Percentiles rank a stretch among this genome's conserved stretches.
Evolutionary conservation across 2,113 vertebrate species (phyloP).

Genomic region (Cephalopholis sonnerati): DNA sequence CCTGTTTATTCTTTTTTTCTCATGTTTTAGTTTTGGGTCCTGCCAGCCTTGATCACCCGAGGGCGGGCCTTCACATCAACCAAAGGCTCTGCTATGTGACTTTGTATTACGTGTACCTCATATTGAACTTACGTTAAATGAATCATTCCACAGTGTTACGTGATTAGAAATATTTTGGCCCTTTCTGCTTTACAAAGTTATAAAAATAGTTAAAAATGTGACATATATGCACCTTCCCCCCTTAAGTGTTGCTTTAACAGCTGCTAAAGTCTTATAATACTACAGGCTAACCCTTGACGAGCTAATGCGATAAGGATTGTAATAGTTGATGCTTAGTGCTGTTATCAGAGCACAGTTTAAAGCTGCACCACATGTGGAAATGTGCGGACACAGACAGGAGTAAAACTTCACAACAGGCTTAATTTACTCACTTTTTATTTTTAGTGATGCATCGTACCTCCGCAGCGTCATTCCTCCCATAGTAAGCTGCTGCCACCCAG

Average conservation of each 20-base stretch:
- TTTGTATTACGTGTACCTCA: conserved; percentile 55
- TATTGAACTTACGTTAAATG: conserved; percentile 26
- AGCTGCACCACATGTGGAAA: conserved; percentile 4
- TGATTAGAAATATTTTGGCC: conserved; percentile 19
- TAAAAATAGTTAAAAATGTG: background rate
- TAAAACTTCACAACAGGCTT: background rate
- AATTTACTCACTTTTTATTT: background rate
- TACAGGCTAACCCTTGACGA: background rate
- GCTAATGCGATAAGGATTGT: conserved; percentile 10
- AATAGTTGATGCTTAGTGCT: background rate
- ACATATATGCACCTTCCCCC: background rate
- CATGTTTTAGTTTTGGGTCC: conserved; percentile 3
- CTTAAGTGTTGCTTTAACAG: conserved; percentile 7
- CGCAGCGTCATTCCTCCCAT: background rate
- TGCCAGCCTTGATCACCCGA: conserved; percentile 6
- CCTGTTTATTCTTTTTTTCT: background rate
- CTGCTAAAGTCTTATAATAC: conserved; percentile 36
- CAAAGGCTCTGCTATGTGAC: conserved; percentile 57
- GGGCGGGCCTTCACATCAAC: conserved; percentile 49
- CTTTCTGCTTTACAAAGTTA: conserved; percentile 24
- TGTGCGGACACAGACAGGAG: background rate
- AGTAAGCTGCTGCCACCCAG: conserved; percentile 7
- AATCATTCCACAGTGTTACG: conserved; percentile 41
- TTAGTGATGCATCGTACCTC: background rate
- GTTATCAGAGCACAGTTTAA: background rate